phyloP scores from a whole-genome alignment of 1,140 invertebrate genomes.

The Cryptotermes secundus region DNA sequence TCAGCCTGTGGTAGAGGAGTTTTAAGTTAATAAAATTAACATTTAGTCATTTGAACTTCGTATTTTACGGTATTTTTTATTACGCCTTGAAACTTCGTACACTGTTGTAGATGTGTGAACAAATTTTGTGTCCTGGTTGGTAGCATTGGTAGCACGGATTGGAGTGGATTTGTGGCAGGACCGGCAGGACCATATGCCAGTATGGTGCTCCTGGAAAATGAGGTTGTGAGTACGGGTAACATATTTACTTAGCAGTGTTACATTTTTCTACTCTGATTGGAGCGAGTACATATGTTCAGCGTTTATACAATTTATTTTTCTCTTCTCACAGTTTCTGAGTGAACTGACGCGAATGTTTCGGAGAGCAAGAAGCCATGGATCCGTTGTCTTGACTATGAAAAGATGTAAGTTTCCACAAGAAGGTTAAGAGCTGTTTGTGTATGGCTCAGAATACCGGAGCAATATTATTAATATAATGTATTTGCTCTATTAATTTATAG shows the following conservation, averaged over 20 bases:
- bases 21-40: too few species aligned
- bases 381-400: constrained; percentile 67
- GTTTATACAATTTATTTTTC: constrained; percentile 36
- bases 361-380: constrained; percentile 60
- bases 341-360: constrained; percentile 68
- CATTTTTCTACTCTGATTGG: constrained; percentile 29
- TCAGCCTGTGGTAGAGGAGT: too few species aligned
- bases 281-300: constrained; percentile 21
- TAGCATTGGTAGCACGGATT: neutral
- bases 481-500: constrained; percentile 51
- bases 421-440: neutral
- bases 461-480: neutral
- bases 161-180: too few species aligned
- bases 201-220: constrained; percentile 68
- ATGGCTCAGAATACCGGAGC: neutral
- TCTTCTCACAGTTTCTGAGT: constrained; percentile 60
- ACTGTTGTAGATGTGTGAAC: neutral
- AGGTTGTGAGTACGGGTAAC: constrained; percentile 56
- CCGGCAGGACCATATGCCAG: constrained; percentile 33
- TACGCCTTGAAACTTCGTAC: neutral
- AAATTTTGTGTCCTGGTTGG: too few species aligned
- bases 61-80: neutral
- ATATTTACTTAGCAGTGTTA: constrained; percentile 36
- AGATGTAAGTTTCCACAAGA: constrained; percentile 56
- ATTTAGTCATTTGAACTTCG: too few species aligned